phyloP scores from a whole-genome alignment of 1,140 invertebrate species.

The Drosophila micromelanica region DNA sequence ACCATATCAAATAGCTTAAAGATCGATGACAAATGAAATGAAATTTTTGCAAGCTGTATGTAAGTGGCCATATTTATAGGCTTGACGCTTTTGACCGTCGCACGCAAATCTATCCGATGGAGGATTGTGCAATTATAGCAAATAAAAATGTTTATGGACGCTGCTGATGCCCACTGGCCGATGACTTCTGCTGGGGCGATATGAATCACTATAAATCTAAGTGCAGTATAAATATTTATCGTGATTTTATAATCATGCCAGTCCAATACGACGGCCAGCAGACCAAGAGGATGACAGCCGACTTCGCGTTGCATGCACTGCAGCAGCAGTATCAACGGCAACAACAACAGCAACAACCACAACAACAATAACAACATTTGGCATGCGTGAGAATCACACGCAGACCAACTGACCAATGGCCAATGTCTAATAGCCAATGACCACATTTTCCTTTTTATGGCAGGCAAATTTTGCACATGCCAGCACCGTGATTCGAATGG shows the following conservation, averaged over 20 bases:
- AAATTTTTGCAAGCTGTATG: constrained; percentile 33
- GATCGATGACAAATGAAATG: constrained; percentile 52
- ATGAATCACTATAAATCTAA: constrained; percentile 78
- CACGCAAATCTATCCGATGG: constrained; percentile 66
- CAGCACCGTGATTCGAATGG: constrained; percentile 48
- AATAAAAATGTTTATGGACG: constrained; percentile 75
- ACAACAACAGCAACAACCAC: neutral
- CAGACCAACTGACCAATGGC: constrained; percentile 40
- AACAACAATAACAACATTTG: constrained; percentile 18
- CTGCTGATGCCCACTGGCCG: constrained; percentile 54
- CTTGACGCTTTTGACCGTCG: constrained; percentile 9
- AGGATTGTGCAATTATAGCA: constrained; percentile 72
- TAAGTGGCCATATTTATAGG: constrained; percentile 5
- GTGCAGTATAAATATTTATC: constrained; percentile 81
- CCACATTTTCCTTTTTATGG: constrained; percentile 48
- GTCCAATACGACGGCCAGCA: constrained; percentile 12
- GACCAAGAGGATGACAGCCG: constrained; percentile 20
- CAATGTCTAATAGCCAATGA: constrained; percentile 8
- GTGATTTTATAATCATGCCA: constrained; percentile 75
- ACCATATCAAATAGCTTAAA: constrained; percentile 10
- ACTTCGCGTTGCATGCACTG: constrained; percentile 37
- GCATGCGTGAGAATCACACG: constrained; percentile 73
- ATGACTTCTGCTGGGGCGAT: constrained; percentile 62
- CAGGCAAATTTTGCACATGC: constrained; percentile 57
- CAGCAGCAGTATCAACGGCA: neutral